phyloP scores from a whole-genome alignment of 35 echinoderm and acorn worm genomes.

The Stichopus chloronotus region DNA sequence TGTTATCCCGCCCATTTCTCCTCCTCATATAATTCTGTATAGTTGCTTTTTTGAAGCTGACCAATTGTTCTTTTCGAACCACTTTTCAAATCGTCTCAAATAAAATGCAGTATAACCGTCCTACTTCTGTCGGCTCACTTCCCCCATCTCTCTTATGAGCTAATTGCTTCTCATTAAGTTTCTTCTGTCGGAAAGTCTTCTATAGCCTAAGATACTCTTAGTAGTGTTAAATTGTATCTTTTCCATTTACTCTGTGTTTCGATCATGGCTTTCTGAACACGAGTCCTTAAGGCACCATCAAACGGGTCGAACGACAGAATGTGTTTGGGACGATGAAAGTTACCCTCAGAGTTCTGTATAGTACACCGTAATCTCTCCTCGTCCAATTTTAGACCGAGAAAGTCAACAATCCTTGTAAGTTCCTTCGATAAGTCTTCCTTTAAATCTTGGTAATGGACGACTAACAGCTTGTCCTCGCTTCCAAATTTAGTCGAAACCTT shows the following conservation, averaged over 20 bases:
- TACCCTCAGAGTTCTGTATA: background rate
- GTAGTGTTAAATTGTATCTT: background rate
- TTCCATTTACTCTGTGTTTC: background rate
- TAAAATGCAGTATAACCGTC: too few species aligned
- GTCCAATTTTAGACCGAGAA: constrained; percentile 17
- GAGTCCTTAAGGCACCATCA: background rate
- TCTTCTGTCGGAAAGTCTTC: too few species aligned
- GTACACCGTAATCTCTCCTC: constrained; percentile 19
- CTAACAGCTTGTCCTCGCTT: background rate
- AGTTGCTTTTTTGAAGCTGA: too few species aligned
- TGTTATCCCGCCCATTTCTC: too few species aligned
- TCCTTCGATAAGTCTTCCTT: background rate
- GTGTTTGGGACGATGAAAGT: constrained; percentile 14
- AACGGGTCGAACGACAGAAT: constrained; percentile 4
- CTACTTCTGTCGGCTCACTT: too few species aligned
- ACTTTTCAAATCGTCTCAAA: too few species aligned
- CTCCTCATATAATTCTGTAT: too few species aligned
- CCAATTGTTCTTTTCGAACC: too few species aligned
- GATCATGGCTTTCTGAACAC: background rate
- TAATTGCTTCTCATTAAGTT: too few species aligned
- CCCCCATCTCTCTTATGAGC: too few species aligned
- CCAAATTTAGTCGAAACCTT: background rate
- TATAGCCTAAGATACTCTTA: too few species aligned
- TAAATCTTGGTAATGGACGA: background rate
- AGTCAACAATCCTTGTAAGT: constrained; percentile 26